Conservation (phyloP, 2,797 vertebrate genomes). For the Adrianichthys oophorus region DNA sequence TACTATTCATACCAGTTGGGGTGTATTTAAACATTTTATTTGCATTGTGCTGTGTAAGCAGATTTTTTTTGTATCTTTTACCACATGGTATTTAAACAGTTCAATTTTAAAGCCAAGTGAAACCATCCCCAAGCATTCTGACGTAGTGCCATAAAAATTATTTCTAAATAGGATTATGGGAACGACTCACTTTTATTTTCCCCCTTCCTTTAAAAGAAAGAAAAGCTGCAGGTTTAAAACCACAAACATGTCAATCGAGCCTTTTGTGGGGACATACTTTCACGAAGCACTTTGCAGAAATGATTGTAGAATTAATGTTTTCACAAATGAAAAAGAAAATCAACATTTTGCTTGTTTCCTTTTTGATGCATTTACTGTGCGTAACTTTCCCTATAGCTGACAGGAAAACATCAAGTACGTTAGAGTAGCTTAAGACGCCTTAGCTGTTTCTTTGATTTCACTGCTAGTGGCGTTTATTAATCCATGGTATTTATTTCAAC, state of each 20-base stretch:
- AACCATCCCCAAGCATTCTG: constrained; percentile 43
- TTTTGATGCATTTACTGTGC: constrained; percentile 55
- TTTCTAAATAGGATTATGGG: constrained; percentile 26
- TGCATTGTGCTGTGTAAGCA: constrained; percentile 55
- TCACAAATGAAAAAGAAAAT: constrained; percentile 65
- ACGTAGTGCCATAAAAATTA: constrained; percentile 71
- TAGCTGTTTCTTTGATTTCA: constrained; percentile 51
- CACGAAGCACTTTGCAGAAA: constrained; percentile 75
- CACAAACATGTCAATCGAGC: constrained; percentile 10
- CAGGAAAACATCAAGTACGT: constrained; percentile 33
- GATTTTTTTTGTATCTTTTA: constrained; percentile 51
- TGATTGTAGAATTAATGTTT: constrained; percentile 73
- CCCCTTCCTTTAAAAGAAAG: constrained; percentile 8
- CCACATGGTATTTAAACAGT: constrained; percentile 49
- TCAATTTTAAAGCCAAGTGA: constrained; percentile 40
- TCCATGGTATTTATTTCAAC: constrained; percentile 69
- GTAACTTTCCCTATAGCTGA: constrained; percentile 50
- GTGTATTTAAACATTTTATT: constrained; percentile 41
- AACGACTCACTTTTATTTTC: constrained; percentile 37
- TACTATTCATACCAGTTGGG: constrained; percentile 24
- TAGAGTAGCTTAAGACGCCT: constrained; percentile 33
- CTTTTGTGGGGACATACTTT: constrained; percentile 55
- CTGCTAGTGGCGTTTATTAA: constrained; percentile 61
- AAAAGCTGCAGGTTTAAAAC: constrained; percentile 21
- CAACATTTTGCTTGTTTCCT: constrained; percentile 65